phyloP scores from a whole-genome alignment of 2,888 invertebrate genomes.

The Rapana venosa region DNA sequence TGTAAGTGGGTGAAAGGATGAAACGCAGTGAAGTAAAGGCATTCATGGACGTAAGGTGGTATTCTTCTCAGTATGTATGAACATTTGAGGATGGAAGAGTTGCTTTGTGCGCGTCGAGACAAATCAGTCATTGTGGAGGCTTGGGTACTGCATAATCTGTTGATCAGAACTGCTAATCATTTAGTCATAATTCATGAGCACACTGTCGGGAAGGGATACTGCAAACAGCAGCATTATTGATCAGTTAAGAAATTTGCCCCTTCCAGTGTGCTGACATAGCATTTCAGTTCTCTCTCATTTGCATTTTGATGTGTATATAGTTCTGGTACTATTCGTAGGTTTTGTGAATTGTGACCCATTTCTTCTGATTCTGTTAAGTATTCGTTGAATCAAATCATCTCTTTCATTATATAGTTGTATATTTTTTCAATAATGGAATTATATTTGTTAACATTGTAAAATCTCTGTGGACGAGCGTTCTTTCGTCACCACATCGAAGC shows the following conservation, averaged over 20 bases:
- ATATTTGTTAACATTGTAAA: neutral
- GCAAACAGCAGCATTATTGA: neutral
- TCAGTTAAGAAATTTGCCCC: neutral
- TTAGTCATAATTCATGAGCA: neutral
- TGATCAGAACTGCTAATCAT: neutral
- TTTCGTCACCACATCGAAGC: constrained; percentile 17
- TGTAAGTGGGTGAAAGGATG: no score
- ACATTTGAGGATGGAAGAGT: no score
- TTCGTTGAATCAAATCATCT: constrained; percentile 4
- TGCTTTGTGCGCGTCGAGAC: neutral
- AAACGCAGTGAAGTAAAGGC: no score
- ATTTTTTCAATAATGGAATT: neutral
- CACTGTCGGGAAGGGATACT: neutral
- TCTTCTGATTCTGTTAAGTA: neutral
- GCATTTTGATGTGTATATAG: neutral
- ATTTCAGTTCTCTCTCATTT: neutral
- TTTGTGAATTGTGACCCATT: neutral
- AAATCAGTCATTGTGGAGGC: neutral
- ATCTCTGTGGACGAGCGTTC: neutral
- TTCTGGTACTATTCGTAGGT: neutral
- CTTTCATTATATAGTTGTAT: neutral
- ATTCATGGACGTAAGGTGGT: no score
- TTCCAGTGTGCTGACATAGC: neutral
- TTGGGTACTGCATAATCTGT: neutral
- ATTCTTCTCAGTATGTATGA: no score